These are phyloP conservation scores for Stictocephala bisonia DNA, from an alignment of 2,888 invertebrate genomes.

Conservation along the genomic window DNA sequence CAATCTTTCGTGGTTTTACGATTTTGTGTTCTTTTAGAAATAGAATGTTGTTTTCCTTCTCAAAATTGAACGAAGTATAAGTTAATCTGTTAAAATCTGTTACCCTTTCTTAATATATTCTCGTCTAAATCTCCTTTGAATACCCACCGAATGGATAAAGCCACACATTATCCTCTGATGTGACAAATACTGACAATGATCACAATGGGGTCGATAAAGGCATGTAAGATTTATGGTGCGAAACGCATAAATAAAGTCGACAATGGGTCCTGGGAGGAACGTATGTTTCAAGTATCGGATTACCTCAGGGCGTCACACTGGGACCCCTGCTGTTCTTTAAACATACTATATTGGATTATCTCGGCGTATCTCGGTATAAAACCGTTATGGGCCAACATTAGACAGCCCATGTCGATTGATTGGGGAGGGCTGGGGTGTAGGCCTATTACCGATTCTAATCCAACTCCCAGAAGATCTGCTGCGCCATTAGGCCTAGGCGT, in stretches of 20 bases:
- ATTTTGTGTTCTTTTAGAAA: too few species aligned
- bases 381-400: slow-evolving; percentile 25
- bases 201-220: slow-evolving; percentile 15
- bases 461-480: slow-evolving; percentile 37
- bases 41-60: too few species aligned
- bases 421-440: slow-evolving; percentile 21
- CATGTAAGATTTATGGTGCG: slow-evolving; percentile 18
- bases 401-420: slow-evolving; percentile 24
- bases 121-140: too few species aligned
- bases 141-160: background rate
- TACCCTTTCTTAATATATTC: too few species aligned
- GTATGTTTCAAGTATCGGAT: slow-evolving; percentile 38
- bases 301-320: slow-evolving; percentile 27
- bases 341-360: slow-evolving; percentile 33
- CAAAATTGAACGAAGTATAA: too few species aligned
- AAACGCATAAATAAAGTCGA: slow-evolving; percentile 24
- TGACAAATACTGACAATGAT: slow-evolving; percentile 35
- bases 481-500: slow-evolving; percentile 20
- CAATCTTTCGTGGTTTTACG: too few species aligned
- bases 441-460: slow-evolving; percentile 41
- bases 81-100: too few species aligned
- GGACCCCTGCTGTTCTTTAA: slow-evolving; percentile 34
- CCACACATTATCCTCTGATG: slow-evolving; percentile 3
- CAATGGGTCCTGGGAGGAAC: slow-evolving; percentile 37
- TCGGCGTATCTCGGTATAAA: slow-evolving; percentile 29